phyloP scores from a whole-genome alignment of 2,113 vertebrate species.

The Cyphomyrus plagiostoma region DNA sequence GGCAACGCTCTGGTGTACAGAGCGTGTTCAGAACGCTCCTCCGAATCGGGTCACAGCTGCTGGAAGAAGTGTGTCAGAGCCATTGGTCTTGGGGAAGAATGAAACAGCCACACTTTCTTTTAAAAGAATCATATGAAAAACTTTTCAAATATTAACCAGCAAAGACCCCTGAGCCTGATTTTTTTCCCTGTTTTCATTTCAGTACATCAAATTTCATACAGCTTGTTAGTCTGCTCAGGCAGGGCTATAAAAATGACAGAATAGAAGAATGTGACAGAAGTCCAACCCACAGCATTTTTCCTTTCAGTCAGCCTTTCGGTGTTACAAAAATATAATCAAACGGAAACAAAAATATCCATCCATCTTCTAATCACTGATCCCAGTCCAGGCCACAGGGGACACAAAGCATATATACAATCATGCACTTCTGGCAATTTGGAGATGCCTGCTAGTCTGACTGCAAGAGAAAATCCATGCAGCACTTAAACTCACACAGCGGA shows the following conservation, averaged over 20 bases:
- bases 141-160: not conserved
- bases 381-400: not conserved
- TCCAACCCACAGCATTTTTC: not conserved
- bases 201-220: not conserved
- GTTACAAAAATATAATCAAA: not conserved
- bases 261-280: not conserved
- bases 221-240: not conserved
- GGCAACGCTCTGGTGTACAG: not conserved
- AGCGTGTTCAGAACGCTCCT: not conserved
- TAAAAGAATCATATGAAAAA: not conserved
- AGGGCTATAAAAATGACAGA: not conserved
- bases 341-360: not conserved
- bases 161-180: not conserved
- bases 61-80: not conserved
- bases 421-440: not conserved
- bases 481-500: not conserved
- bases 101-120: not conserved
- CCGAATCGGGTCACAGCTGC: not conserved
- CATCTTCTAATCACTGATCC: not conserved
- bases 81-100: slow-evolving; percentile 1
- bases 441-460: not conserved
- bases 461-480: not conserved
- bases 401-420: not conserved
- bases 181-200: not conserved
- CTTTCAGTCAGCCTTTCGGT: not conserved